Percentiles rank a stretch among this genome's conserved stretches.
phyloP scores from a whole-genome alignment of 1,140 invertebrate species.

The Acromyrmex charruanus region DNA sequence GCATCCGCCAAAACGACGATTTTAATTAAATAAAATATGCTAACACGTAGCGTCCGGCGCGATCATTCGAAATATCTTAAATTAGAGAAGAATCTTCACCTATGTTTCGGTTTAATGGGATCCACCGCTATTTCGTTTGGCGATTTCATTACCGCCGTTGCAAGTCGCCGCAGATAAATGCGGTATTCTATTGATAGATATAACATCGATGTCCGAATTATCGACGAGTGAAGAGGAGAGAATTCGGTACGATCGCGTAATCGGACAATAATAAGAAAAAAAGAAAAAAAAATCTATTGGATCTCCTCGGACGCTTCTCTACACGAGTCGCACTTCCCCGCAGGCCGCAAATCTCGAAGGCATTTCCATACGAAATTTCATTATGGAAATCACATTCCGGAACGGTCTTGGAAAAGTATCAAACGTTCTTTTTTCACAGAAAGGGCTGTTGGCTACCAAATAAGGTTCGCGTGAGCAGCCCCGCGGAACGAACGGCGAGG shows the following conservation, averaged over 20 bases:
- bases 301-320: background rate
- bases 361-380: conserved; percentile 54
- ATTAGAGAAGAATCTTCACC: conserved; percentile 37
- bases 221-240: background rate
- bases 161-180: background rate
- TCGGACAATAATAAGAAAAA: background rate
- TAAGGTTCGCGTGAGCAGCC: conserved; percentile 20
- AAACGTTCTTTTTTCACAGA: conserved; percentile 35
- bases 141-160: conserved; percentile 13
- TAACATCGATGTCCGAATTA: conserved; percentile 24
- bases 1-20: conserved; percentile 26
- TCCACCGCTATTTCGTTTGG: background rate
- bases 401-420: conserved; percentile 49
- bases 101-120: background rate
- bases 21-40: conserved; percentile 45
- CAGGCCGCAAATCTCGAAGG: conserved; percentile 30
- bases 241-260: background rate
- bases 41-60: background rate
- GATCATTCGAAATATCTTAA: conserved; percentile 2
- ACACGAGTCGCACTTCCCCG: background rate
- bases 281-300: background rate
- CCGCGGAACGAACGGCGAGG: conserved; percentile 24
- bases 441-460: conserved; percentile 25
- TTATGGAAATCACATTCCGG: conserved; percentile 48
- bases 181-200: background rate